These are phyloP conservation scores for Platyrinchus mystaceus DNA, from an alignment of 2,797 vertebrate genomes.

Conservation along the genomic window DNA sequence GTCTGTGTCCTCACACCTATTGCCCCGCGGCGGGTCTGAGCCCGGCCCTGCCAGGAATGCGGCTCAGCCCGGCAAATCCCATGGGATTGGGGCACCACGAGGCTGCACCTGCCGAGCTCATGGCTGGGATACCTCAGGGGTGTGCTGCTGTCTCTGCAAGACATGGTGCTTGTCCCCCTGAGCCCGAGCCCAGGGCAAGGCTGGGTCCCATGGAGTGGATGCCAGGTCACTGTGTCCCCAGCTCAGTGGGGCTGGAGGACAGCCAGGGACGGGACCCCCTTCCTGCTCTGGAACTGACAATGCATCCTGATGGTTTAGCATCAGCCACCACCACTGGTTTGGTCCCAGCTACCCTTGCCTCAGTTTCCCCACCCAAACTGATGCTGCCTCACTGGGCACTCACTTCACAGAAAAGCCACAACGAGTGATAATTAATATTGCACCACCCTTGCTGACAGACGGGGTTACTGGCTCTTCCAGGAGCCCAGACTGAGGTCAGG, in stretches of 20 bases:
- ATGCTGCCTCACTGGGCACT: not conserved
- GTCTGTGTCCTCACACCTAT: not conserved
- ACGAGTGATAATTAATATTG: not conserved
- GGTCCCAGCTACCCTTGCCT: not conserved
- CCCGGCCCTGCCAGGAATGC: not conserved
- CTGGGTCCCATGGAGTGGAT: accelerated
- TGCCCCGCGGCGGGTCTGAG: not conserved
- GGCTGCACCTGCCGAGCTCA: not conserved
- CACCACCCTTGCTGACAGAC: not conserved
- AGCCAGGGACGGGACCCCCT: not conserved
- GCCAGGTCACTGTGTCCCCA: not conserved
- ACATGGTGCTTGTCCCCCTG: not conserved
- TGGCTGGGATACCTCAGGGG: accelerated
- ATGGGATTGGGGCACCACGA: not conserved
- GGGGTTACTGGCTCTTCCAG: not conserved
- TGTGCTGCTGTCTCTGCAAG: not conserved
- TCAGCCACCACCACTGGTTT: not conserved
- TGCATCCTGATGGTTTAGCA: accelerated
- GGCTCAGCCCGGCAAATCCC: not conserved
- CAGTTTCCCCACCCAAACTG: not conserved
- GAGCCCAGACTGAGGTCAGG: not conserved
- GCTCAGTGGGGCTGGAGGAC: not conserved
- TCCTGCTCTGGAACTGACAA: not conserved
- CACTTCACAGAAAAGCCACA: not conserved
- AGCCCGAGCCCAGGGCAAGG: not conserved